Base-by-base conservation (phyloP, 2,113 vertebrate species). In the Entomyzon cyanotis region DNA sequence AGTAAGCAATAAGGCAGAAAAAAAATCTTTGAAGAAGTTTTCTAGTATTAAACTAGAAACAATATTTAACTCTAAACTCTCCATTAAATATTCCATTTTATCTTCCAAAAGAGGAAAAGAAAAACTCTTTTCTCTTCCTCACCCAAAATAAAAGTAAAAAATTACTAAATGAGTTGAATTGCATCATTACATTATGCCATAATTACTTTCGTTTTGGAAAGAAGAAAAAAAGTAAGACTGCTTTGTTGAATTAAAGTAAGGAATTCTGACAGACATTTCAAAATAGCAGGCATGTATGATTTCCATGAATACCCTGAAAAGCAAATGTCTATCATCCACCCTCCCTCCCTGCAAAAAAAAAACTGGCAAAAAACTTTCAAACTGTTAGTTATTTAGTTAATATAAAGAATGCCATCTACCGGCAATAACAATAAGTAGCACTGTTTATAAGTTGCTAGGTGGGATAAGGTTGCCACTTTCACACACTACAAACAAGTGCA, bases 391-490 rank as follows among this genome's bases (percentile, higher is more conserved):
- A 93, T 58, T 76, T 85, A 95, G 70, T 93, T 91, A 83, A 52
- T 88, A 95, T 91, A 96, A 96, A 95, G 91, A 95, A 96, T 91
- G 91, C 91, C 95, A 96, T 88, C 96, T 96, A 95, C 93, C 63
- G 95, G 95, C 84, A 94, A 62, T 60, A 91, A 64, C 78, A 83
- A 12, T 59, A 85, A 73, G 85, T 74, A 84, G 52, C 94, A 94
- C 33, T 76, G 64, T 68, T 92, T 37, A 3, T 42, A 70, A 83
- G 9, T 52, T 68, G 42, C 17, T 55, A 44, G 41, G 60, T 50
- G 56, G 31, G 22, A 59, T 41, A 62, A 86, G 41, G 59, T 77
- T 77, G 50, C 24, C 42, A 27, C 37, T 82, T 89, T 37, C 58
- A 77, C 0, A 2, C 23, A 44, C 16, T n/a, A 31, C 25, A 82